A percentile compares a stretch with the other conserved stretches of the same genome.
Conservation (phyloP, 92 coral and sea anemone species). For the Scolanthus callimorphus region DNA sequence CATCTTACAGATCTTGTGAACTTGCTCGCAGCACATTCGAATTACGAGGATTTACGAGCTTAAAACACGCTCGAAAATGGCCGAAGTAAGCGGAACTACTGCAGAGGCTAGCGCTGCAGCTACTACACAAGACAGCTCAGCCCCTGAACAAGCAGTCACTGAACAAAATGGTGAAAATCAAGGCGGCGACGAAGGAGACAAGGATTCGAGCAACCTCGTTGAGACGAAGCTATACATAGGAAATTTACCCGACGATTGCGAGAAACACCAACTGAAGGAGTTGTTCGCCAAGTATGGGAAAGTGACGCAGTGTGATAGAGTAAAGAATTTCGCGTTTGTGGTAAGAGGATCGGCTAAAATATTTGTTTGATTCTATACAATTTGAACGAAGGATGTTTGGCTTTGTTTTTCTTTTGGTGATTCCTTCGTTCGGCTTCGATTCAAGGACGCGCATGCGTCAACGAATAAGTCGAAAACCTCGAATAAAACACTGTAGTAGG, state of each 20-base stretch:
- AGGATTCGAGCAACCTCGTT: slow-evolving; percentile 17
- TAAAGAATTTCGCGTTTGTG: slow-evolving; percentile 95
- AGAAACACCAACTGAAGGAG: slow-evolving; percentile 59
- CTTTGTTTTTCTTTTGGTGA: too few species aligned
- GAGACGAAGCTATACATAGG: slow-evolving; percentile 84
- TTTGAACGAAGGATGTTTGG: too few species aligned
- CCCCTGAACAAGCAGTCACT: neutral
- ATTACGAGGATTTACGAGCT: too few species aligned
- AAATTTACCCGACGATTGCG: slow-evolving; percentile 89
- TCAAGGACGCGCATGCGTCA: too few species aligned
- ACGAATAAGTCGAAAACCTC: too few species aligned
- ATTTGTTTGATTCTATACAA: too few species aligned
- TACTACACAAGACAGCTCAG: slow-evolving; percentile 21
- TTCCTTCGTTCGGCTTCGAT: too few species aligned
- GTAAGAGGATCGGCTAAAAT: too few species aligned
- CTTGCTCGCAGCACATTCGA: neutral
- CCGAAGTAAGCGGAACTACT: slow-evolving; percentile 27
- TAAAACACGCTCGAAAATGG: slow-evolving; percentile 8
- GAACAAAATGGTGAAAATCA: slow-evolving; percentile 18
- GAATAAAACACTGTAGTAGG: too few species aligned
- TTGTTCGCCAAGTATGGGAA: slow-evolving; percentile 81
- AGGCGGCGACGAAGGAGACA: slow-evolving; percentile 1
- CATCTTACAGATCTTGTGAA: neutral
- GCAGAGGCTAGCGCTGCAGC: slow-evolving; percentile 26
- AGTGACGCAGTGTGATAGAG: slow-evolving; percentile 90